A percentile compares a stretch with the other conserved stretches of the same genome.
Evolutionary conservation across 2,888 invertebrate species (phyloP).

Genomic region (Didymodactylos carnosus): DNA sequence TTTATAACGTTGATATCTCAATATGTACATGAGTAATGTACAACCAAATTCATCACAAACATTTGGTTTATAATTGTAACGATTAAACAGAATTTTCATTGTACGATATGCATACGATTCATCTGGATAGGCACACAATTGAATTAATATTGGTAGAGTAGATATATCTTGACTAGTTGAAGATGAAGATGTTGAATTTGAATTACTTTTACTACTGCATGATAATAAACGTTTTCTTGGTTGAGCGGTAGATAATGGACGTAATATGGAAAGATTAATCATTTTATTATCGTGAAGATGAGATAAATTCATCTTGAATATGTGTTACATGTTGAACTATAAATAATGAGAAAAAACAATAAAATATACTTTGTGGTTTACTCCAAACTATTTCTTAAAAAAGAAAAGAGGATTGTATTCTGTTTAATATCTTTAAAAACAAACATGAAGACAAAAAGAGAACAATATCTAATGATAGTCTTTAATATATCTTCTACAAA

Average conservation of each 20-base stretch:
- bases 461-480: too few species aligned
- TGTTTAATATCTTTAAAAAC: too few species aligned
- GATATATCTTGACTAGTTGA: neutral
- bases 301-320: too few species aligned
- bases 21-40: neutral
- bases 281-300: too few species aligned
- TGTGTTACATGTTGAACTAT: too few species aligned
- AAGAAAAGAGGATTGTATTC: too few species aligned
- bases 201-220: neutral
- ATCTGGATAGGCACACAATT: neutral
- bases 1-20: neutral
- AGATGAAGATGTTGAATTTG: neutral
- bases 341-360: too few species aligned
- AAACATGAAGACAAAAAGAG: too few species aligned
- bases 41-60: neutral
- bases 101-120: neutral
- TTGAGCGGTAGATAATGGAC: neutral
- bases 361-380: too few species aligned
- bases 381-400: too few species aligned
- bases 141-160: neutral
- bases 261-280: neutral
- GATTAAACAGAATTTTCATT: neutral
- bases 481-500: too few species aligned
- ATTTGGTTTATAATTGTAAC: neutral
- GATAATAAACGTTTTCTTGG: neutral